Evolutionary conservation across 2,797 vertebrate species (phyloP), one percentile per base, ranked within the genome.

Genomic region (Taenioides sp.): DNA sequence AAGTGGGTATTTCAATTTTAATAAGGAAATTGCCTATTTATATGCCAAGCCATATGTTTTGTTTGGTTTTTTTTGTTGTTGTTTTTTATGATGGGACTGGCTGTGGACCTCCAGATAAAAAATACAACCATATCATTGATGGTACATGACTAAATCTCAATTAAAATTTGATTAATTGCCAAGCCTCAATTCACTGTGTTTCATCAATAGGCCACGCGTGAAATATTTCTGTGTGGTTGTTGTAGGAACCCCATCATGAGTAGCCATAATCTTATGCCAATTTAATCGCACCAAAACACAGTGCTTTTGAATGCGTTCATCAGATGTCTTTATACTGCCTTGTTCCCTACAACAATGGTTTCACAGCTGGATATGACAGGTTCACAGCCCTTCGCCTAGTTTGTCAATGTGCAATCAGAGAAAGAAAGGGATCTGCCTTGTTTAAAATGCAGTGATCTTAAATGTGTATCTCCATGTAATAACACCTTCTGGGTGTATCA

Each of bases 361-460:
- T 54, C 54, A 65, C 65, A 71, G n/a, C n/a, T 43, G 40, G 55
- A 28, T 65, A 10, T 65, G 67, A 72, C 22, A 65, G 25, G 62
- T n/a, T 59, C 27, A 65, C 54, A 63, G 72, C 67, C 54, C 43
- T 25, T 60, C 16, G 10, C 18, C 49, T 6, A 11, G 10, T 66
- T 72, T 67, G 31, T 60, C 49, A 55, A 74, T 74, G 67, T 20
- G 20, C 31, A 65, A 40, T 50, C 23, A 57, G n/a, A 16, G 73
- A 65, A 64, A 43, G 59, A 71, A 59, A 47, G 52, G 17, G 62
- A 71, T 67, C 59, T 14, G 31, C 7, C n/a, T 11, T 43, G 34
- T 10, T 58, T 62, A 59, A 60, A 67, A 61, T 31, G 58, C 47
- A 60, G 12, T 23, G 4, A 1, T 5, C 25, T 67, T 66, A 18